Percentiles rank a stretch among this genome's conserved stretches.
phyloP scores from a whole-genome alignment of 2,113 vertebrate species.

The Chaetodon auriga region DNA sequence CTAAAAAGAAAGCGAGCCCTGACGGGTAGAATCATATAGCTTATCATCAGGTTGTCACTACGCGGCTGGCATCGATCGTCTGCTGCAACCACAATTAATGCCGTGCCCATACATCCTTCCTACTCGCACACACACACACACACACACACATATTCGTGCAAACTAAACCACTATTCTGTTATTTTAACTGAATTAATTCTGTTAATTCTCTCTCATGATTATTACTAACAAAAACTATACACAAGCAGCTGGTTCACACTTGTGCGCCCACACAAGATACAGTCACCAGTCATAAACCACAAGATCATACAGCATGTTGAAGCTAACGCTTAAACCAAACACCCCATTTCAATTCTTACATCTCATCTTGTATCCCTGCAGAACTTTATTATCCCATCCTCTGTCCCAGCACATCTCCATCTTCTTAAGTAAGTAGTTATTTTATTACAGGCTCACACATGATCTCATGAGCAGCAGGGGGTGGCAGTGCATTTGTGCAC shows the following conservation, averaged over 20 bases:
- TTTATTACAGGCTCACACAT: conserved; percentile 59
- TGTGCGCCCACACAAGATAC: neutral
- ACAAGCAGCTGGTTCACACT: neutral
- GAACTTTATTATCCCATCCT: conserved; percentile 48
- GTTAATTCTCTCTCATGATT: neutral
- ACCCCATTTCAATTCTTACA: neutral
- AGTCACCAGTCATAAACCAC: conserved; percentile 4
- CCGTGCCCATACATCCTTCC: conserved; percentile 50
- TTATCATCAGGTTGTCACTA: conserved; percentile 76
- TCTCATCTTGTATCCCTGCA: conserved; percentile 22
- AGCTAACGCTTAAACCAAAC: neutral
- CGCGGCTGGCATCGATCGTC: conserved; percentile 61
- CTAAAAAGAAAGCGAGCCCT: conserved; percentile 52
- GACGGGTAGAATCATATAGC: conserved; percentile 51
- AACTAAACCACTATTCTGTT: neutral
- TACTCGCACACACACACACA: neutral
- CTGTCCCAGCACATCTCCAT: conserved; percentile 54
- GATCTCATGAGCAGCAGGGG: conserved; percentile 35
- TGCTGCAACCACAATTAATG: conserved; percentile 73
- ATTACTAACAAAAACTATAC: neutral
- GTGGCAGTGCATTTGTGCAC: neutral
- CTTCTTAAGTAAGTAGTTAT: conserved; percentile 67
- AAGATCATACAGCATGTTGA: neutral
- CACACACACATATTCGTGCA: neutral
- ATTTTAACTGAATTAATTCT: neutral